Conservation (phyloP, 2,113 vertebrate species). For the Mastomys coucha region DNA sequence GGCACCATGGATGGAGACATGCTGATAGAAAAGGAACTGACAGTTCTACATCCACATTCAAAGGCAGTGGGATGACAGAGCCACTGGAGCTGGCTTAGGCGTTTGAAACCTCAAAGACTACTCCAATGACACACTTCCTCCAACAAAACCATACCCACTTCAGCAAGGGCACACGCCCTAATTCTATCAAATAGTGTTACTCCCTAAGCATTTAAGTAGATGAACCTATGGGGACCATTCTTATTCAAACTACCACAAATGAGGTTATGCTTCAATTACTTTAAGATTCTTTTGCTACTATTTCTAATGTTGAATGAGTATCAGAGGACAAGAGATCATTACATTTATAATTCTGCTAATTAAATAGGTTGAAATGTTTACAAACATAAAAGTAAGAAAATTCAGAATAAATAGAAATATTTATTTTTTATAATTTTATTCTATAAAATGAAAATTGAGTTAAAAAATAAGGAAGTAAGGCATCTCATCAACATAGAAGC, state of each 20-base stretch:
- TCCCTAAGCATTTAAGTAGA: neutral
- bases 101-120: neutral
- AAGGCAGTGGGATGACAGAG: neutral
- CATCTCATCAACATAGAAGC: neutral
- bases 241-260: neutral
- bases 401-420: neutral
- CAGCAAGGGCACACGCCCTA: neutral
- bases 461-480: neutral
- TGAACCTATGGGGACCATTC: neutral
- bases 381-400: conserved; percentile 6
- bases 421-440: neutral
- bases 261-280: neutral
- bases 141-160: neutral
- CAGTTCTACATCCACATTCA: neutral
- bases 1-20: neutral
- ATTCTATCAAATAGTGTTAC: neutral
- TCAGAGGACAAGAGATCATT: neutral
- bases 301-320: neutral
- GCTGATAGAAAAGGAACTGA: neutral
- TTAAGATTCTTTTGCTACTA: neutral
- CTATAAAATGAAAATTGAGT: neutral
- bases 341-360: neutral
- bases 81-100: neutral
- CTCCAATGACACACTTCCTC: neutral
- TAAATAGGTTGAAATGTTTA: neutral